Conservation (phyloP, 2,113 vertebrate genomes). For the Microtus richardsoni region DNA sequence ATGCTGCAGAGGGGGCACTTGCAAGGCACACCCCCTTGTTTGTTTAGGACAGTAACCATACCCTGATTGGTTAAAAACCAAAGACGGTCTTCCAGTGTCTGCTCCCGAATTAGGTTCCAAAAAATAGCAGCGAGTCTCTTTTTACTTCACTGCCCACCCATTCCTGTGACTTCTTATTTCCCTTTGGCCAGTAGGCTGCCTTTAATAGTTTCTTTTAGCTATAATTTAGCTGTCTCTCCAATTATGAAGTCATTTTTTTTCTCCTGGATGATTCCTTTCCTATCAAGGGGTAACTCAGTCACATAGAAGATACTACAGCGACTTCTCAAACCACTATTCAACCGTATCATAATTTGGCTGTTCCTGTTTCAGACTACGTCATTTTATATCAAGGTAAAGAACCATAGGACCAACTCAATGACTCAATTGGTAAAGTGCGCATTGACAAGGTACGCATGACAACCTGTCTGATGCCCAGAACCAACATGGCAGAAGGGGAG, state of each 20-base stretch:
- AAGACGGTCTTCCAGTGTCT: background rate
- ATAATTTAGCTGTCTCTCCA: background rate
- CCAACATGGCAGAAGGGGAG: background rate
- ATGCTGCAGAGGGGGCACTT: background rate
- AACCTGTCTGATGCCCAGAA: background rate
- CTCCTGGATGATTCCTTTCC: background rate
- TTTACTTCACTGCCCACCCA: background rate
- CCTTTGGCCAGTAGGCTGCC: background rate
- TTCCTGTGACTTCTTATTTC: background rate
- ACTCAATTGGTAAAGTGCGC: too few relatives aligned
- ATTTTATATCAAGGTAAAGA: background rate
- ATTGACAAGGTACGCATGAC: background rate
- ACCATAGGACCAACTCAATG: too few relatives aligned
- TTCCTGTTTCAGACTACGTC: background rate
- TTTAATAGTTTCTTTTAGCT: background rate
- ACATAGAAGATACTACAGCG: background rate
- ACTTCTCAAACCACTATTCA: background rate
- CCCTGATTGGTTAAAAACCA: background rate
- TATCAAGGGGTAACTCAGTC: background rate
- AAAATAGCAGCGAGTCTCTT: background rate
- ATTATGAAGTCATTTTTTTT: background rate
- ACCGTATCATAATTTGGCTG: background rate
- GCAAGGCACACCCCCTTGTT: background rate
- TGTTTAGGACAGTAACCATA: background rate
- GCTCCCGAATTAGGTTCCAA: background rate